Base-by-base conservation (phyloP, 53 echinoderm and acorn worm genomes). In the Mesocentrotus franciscanus region DNA sequence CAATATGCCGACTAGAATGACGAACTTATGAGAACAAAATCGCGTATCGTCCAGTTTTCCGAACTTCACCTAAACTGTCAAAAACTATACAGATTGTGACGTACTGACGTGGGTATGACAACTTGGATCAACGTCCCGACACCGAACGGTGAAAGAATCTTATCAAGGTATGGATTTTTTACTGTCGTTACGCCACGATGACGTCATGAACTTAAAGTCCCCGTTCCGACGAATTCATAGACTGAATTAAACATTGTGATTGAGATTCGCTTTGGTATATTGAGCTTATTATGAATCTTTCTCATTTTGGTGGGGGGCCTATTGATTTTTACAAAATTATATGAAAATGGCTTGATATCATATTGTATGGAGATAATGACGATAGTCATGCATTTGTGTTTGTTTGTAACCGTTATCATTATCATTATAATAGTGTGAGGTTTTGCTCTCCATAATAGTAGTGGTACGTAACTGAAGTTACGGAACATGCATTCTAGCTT, bases 131-230 rank as follows among this genome's bases (percentile, higher is more conserved):
- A 76, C 76, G 76, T 32, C 10, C 33, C 12, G 33, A 33, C 30
- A 33, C 33, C 11, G 30, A 33, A 30, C 33, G 30, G 76, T 33
- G 29, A 76, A 76, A 13, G 32, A 76, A 76, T 29, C 76, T 33
- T 76, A 13, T 2, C 33, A 9, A 33, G 15, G 76, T 76, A 76
- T 76, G 76, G 76, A 76, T 76, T 76, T 26, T 76, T 13, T 11
- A 29, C 30, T 76, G 76, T 30, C 33, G 33, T 76, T 76, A 76
- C 76, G 76, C 76, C 76, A 76, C 33, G 33, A 76, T 76, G 76
- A 76, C 76, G 76, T 76, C 76, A 76, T 76, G 76, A 76, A 12
- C 13, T 76, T 76, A 68, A 68, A 68, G 20, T 68, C 68, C 68
- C 0, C 33, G 30, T 33, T 75, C 15, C 29, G 29, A 30, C 13